Percentiles rank a stretch among this genome's conserved stretches.
phyloP scores from a whole-genome alignment of 2,888 invertebrate species.

The Augiades crinisus region DNA sequence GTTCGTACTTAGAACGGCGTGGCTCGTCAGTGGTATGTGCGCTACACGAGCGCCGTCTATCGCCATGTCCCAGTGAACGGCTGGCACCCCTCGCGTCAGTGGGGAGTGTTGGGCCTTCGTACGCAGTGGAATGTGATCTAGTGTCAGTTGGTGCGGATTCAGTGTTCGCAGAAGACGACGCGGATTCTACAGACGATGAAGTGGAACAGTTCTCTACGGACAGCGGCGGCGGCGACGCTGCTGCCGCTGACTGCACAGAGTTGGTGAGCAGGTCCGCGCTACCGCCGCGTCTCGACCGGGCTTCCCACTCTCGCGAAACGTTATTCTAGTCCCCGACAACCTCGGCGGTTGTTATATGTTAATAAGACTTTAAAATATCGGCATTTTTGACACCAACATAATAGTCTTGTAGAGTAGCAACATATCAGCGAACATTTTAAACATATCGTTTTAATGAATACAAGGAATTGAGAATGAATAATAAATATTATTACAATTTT shows the following conservation, averaged over 20 bases:
- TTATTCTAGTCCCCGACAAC: slow-evolving; percentile 83
- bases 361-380: slow-evolving; percentile 66
- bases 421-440: slow-evolving; percentile 56
- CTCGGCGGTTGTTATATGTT: slow-evolving; percentile 56
- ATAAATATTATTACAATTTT: background rate
- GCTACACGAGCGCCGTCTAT: slow-evolving; percentile 89
- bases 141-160: slow-evolving; percentile 89
- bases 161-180: slow-evolving; percentile 88
- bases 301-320: slow-evolving; percentile 89
- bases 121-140: slow-evolving; percentile 86
- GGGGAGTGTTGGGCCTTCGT: slow-evolving; percentile 88
- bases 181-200: slow-evolving; percentile 90
- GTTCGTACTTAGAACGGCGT: slow-evolving; percentile 90
- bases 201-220: slow-evolving; percentile 92
- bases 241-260: slow-evolving; percentile 63
- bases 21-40: slow-evolving; percentile 90
- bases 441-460: slow-evolving; percentile 62
- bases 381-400: slow-evolving; percentile 37
- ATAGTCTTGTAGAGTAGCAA: slow-evolving; percentile 36
- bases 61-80: slow-evolving; percentile 85
- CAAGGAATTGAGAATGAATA: slow-evolving; percentile 5
- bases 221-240: slow-evolving; percentile 83
- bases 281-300: slow-evolving; percentile 60
- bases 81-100: slow-evolving; percentile 90
- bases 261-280: slow-evolving; percentile 62